Percentiles rank a stretch among this genome's conserved stretches.
Evolutionary conservation across 2,797 vertebrate genomes (phyloP).

Genomic region (Iguana delicatissima): DNA sequence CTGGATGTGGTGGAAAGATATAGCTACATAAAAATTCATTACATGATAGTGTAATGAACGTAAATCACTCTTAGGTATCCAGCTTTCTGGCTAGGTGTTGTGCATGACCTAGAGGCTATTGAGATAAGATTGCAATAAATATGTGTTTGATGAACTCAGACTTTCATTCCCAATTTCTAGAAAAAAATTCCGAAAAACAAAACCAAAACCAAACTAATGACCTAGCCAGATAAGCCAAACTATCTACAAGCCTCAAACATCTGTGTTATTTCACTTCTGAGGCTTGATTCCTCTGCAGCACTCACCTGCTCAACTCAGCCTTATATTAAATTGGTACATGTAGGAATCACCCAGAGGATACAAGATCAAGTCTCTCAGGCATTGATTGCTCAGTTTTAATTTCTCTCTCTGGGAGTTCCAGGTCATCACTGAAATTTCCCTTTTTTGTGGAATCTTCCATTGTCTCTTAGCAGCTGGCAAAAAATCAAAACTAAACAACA

Average conservation of each 20-base stretch:
- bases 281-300: not conserved
- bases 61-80: not conserved
- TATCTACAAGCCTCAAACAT: not conserved
- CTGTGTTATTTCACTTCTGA: not conserved
- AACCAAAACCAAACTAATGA: not conserved
- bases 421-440: not conserved
- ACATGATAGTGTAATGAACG: not conserved
- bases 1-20: not conserved
- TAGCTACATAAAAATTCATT: not conserved
- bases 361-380: not conserved
- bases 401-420: not conserved
- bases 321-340: not conserved
- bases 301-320: too few species aligned
- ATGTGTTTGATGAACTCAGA: not conserved
- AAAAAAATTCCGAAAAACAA: not conserved
- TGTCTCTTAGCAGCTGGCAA: not conserved
- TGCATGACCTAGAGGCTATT: not conserved
- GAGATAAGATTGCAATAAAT: not conserved
- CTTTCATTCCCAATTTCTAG: not conserved
- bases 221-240: not conserved
- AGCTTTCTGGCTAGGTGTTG: not conserved
- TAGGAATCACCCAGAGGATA: not conserved
- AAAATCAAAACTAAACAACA: not conserved
- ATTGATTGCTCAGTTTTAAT: not conserved
- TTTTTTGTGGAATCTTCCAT: not conserved